Evolutionary conservation across 2,113 vertebrate species (phyloP).

Genomic region (Carlito syrichta): DNA sequence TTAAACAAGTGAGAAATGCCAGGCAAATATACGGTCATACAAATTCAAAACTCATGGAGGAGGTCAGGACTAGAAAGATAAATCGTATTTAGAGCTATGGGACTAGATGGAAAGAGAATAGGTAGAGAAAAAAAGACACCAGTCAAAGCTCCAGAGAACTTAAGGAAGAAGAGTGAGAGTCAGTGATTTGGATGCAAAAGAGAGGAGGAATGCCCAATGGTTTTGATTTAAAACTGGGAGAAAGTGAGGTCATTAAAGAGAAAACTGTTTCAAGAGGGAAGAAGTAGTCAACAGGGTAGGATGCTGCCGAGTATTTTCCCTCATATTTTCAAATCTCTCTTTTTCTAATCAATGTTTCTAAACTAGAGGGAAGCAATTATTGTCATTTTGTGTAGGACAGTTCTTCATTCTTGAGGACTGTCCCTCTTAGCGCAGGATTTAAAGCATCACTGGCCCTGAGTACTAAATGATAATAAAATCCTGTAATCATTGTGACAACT

Average conservation of each 20-base stretch:
- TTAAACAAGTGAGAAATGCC: slow-evolving; percentile 23
- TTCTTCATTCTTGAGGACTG: slow-evolving; percentile 8
- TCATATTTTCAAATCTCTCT: neutral
- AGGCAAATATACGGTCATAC: neutral
- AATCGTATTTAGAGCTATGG: slow-evolving; percentile 11
- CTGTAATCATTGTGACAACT: neutral
- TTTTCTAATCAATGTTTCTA: slow-evolving; percentile 3
- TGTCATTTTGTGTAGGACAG: neutral
- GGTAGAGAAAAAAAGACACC: neutral
- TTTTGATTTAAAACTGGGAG: neutral
- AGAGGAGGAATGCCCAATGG: neutral
- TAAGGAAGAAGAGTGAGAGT: neutral
- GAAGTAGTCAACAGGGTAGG: neutral
- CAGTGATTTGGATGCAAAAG: neutral
- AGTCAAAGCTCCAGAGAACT: neutral
- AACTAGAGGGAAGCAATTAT: neutral
- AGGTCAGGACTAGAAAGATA: neutral
- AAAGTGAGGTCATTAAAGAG: neutral
- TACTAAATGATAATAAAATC: slow-evolving; percentile 9
- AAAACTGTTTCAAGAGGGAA: neutral
- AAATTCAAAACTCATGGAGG: neutral
- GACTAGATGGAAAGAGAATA: neutral
- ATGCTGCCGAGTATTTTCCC: neutral
- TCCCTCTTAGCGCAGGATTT: neutral
- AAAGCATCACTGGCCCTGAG: neutral